These are phyloP conservation scores for Scatophagus argus DNA, from an alignment of 2,113 vertebrate species.

Conservation along the genomic window DNA sequence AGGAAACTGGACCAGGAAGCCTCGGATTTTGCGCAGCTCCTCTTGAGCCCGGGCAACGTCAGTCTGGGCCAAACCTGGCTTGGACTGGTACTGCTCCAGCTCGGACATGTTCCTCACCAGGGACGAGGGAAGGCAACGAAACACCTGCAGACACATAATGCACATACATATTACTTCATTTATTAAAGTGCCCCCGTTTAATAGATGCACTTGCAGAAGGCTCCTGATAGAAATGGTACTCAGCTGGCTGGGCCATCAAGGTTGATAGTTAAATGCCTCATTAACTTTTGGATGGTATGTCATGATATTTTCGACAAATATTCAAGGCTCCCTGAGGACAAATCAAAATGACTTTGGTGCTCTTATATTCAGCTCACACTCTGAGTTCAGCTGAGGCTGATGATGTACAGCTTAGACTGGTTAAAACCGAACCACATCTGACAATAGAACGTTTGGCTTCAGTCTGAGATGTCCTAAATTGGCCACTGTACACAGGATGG, in stretches of 20 bases:
- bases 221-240: too few relatives aligned
- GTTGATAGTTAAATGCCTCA: not conserved
- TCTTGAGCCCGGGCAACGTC: slow-evolving; percentile 89
- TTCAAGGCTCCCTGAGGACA: not conserved
- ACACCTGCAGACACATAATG: slow-evolving; percentile 88
- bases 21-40: slow-evolving; percentile 93
- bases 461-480: slow-evolving; percentile 3
- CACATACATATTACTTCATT: not conserved
- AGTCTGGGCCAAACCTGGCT: slow-evolving; percentile 86
- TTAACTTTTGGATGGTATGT: not conserved
- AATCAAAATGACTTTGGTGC: not conserved
- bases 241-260: too few relatives aligned
- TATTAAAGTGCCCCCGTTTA: too few relatives aligned
- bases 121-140: slow-evolving; percentile 94
- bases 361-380: not conserved
- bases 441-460: not conserved
- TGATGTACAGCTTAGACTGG: not conserved
- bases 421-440: too few relatives aligned
- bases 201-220: too few relatives aligned
- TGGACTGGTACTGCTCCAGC: slow-evolving; percentile 90
- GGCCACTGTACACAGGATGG: not conserved
- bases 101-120: slow-evolving; percentile 92
- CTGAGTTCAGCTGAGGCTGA: not conserved
- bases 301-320: not conserved
- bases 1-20: slow-evolving; percentile 98